These are phyloP conservation scores for Oreochromis mossambicus DNA, from an alignment of 2,797 vertebrate genomes.

Conservation along the genomic window DNA sequence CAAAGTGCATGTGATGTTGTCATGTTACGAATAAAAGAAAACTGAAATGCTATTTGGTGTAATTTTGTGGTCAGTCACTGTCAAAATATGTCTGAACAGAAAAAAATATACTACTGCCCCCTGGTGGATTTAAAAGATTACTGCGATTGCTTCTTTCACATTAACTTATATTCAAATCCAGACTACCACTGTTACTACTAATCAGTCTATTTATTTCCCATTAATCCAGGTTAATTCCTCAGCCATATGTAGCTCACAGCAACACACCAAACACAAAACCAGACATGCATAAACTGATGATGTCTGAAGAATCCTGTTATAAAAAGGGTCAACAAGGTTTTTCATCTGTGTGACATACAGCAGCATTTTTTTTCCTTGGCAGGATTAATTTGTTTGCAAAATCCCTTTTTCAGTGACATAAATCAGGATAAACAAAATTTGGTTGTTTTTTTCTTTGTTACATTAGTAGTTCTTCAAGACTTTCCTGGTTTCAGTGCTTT, in stretches of 20 bases:
- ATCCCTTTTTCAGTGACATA: neutral
- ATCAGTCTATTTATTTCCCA: neutral
- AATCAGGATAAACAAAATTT: neutral
- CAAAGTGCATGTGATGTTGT: neutral
- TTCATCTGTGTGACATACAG: neutral
- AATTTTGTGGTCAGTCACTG: neutral
- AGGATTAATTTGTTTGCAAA: neutral
- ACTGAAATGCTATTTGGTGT: neutral
- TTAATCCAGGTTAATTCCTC: neutral
- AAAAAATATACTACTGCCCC: constrained; percentile 53
- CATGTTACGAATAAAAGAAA: constrained; percentile 6
- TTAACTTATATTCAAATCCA: neutral
- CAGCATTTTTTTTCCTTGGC: neutral
- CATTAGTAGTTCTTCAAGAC: neutral
- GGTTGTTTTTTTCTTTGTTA: accelerated
- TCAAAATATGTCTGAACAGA: neutral
- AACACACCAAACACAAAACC: neutral
- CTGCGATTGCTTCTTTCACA: neutral
- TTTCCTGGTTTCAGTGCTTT: neutral
- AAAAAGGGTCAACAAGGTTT: neutral
- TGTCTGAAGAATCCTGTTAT: neutral
- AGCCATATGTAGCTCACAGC: neutral
- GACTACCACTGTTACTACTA: neutral
- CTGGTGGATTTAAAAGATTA: constrained; percentile 34
- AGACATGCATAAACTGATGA: neutral